A percentile compares a stretch with the other conserved stretches of the same genome.
phyloP scores from a whole-genome alignment of 2,113 vertebrate species.

The Saimiri boliviensis region DNA sequence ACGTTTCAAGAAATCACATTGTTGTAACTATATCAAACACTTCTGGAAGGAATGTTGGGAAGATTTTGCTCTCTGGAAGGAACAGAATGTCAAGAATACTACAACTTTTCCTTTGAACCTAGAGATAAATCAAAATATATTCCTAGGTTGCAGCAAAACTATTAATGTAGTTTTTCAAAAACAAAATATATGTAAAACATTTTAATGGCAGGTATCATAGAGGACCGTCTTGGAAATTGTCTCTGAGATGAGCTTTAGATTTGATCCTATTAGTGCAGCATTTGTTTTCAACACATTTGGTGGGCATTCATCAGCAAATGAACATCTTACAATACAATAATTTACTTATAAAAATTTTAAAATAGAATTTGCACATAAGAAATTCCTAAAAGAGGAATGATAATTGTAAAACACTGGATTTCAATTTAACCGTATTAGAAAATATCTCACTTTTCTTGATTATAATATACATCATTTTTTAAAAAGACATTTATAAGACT shows the following conservation, averaged over 20 bases:
- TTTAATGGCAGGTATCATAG: background rate
- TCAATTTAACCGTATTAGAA: background rate
- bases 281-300: constrained; percentile 16
- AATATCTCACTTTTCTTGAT: background rate
- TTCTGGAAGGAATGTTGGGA: background rate
- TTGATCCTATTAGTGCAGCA: background rate
- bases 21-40: background rate
- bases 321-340: background rate
- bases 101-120: background rate
- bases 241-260: background rate
- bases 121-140: background rate
- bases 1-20: background rate
- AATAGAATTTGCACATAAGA: background rate
- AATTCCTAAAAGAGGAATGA: constrained; percentile 20
- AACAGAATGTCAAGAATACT: background rate
- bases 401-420: background rate
- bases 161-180: constrained; percentile 27
- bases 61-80: background rate
- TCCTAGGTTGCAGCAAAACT: background rate
- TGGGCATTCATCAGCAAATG: background rate
- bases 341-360: constrained; percentile 31
- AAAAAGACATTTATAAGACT: background rate
- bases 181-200: background rate
- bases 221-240: background rate
- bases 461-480: background rate